Evolutionary conservation across 2,113 vertebrate species (phyloP).

Genomic region (Notarius lentiginosus): DNA sequence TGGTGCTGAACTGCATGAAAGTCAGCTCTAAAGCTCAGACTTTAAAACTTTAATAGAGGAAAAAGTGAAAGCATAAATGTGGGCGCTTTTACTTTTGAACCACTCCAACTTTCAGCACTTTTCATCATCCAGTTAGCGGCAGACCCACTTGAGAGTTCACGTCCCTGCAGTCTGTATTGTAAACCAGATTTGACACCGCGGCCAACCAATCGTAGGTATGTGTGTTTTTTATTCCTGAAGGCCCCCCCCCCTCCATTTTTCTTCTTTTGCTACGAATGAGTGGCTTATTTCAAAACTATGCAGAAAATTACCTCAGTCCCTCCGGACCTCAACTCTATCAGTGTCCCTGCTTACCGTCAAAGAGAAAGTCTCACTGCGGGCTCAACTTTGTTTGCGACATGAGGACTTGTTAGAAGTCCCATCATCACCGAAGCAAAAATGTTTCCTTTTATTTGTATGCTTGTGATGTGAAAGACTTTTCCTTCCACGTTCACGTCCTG

Average conservation of each 20-base stretch:
- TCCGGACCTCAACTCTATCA: conserved; percentile 32
- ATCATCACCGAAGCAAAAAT: background rate
- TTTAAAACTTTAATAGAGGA: background rate
- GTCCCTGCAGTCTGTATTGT: conserved; percentile 5
- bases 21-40: too few species aligned
- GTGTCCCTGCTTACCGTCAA: conserved; percentile 10
- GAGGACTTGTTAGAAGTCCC: background rate
- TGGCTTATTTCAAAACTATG: conserved; percentile 12
- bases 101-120: background rate
- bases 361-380: background rate
- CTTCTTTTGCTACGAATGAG: background rate
- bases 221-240: conserved; percentile 11
- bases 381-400: background rate
- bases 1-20: background rate
- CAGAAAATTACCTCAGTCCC: conserved; percentile 31
- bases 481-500: background rate
- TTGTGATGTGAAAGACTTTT: background rate
- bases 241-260: background rate
- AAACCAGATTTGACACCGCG: conserved; percentile 3
- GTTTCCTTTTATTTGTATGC: background rate
- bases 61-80: too few species aligned
- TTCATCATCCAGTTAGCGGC: conserved; percentile 19
- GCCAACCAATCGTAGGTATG: background rate
- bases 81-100: background rate
- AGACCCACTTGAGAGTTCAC: background rate